phyloP scores from a whole-genome alignment of 1,140 invertebrate species.

The Liolophura sinensis region DNA sequence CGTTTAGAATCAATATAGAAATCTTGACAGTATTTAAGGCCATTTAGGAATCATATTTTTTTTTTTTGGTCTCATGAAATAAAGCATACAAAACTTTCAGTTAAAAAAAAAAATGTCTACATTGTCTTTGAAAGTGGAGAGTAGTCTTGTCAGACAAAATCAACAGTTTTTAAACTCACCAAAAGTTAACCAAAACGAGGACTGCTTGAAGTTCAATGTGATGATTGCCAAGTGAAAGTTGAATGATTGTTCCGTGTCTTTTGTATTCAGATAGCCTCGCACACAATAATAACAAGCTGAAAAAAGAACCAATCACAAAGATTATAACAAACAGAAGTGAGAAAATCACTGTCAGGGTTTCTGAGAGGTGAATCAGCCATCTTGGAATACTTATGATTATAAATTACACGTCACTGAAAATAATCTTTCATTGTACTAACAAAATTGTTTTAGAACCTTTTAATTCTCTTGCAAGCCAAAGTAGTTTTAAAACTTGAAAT shows the following conservation, averaged over 20 bases:
- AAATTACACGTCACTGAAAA: too few relatives aligned
- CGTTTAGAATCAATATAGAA: too few relatives aligned
- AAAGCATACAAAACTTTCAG: too few relatives aligned
- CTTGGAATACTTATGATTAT: neutral
- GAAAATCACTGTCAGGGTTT: neutral
- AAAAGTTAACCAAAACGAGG: slow-evolving; percentile 67
- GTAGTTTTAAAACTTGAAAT: too few relatives aligned
- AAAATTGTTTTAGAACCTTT: too few relatives aligned
- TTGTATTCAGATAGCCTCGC: slow-evolving; percentile 64
- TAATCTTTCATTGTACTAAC: too few relatives aligned
- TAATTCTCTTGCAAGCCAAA: too few relatives aligned
- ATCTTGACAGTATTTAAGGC: neutral
- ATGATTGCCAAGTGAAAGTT: slow-evolving; percentile 53
- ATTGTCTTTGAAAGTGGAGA: too few relatives aligned
- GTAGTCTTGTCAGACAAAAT: too few relatives aligned
- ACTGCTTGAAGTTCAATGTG: slow-evolving; percentile 39
- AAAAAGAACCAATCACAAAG: slow-evolving; percentile 10
- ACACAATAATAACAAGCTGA: slow-evolving; percentile 56
- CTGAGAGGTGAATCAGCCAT: neutral
- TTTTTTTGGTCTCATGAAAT: too few relatives aligned
- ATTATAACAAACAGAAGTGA: slow-evolving; percentile 5
- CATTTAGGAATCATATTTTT: neutral
- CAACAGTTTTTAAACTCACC: slow-evolving; percentile 51
- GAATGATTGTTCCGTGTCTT: slow-evolving; percentile 33
- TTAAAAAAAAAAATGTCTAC: too few relatives aligned